Evolutionary conservation across 2,113 vertebrate species (phyloP), one percentile per base, ranked within the genome.

Genomic region (Sigmodon hispidus): DNA sequence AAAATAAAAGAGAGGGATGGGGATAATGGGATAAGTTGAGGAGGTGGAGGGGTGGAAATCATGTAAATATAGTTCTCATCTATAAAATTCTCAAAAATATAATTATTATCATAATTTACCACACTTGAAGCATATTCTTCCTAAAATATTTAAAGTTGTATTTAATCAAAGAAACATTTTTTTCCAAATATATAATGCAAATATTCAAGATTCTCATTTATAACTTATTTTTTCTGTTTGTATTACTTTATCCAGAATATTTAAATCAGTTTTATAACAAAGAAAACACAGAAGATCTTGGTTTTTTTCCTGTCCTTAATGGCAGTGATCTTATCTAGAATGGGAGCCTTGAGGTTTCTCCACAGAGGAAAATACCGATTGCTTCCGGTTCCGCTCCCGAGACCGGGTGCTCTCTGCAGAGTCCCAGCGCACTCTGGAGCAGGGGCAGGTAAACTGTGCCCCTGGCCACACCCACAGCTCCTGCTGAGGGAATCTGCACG

Each of bases 151-250:
- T 65, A 73, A 52, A 11, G 73, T 84, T 73, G 89, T 73, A 67
- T 16, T 90, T 45, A 95, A 40, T 67, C 31, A 76, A 89, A 61
- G n/a, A 79, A 63, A 80, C n/a, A 67, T 8, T 40, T 50, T 79
- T 92, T 89, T 95, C 9, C 26, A 93, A 80, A 85, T 90, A 75
- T 29, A 67, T 43, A n/a, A n/a, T 45, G 80, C 29, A 11, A 52
- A 52, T 79, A 87, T 81, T 61, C 22, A 67, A 10, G 75, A 5
- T 17, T 29, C 29, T 92, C 7, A 90, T 89, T 67, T 31, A 40
- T 89, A 94, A 61, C 7, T 29, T 55, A 9, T 29, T 92, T 91
- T 96, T 90, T 40, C 22, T 83, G 59, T 11, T 31, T 87, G 48
- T 59, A 76, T 31, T 84, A n/a, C n/a, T 80, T 90, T 92, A 29